Evolutionary conservation across 2,113 vertebrate species (phyloP).

Genomic region (Eurypyga helias): DNA sequence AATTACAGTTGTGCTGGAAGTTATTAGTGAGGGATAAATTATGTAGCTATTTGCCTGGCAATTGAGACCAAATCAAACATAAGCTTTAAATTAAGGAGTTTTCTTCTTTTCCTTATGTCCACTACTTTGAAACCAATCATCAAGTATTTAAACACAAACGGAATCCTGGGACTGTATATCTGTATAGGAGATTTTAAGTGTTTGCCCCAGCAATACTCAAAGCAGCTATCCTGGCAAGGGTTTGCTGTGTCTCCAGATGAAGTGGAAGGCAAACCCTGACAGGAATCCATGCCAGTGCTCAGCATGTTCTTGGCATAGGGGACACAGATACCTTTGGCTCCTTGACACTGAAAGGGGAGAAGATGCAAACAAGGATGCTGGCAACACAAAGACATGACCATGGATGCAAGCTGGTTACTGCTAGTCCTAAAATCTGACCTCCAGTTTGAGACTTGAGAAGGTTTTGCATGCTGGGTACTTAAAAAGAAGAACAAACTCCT

Average conservation of each 20-base stretch:
- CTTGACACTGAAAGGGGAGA: no score
- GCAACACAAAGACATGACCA: background rate
- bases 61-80: background rate
- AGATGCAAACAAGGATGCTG: background rate
- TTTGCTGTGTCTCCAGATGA: background rate
- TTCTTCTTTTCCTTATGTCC: background rate
- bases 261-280: background rate
- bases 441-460: background rate
- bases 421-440: background rate
- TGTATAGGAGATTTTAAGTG: background rate
- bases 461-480: accelerated
- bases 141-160: background rate
- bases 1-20: background rate
- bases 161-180: background rate
- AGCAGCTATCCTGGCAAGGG: background rate
- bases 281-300: background rate
- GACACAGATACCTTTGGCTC: background rate
- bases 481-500: background rate
- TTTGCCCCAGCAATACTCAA: background rate
- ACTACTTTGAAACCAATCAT: background rate
- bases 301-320: background rate
- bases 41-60: constrained; percentile 10
- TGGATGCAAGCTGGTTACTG: background rate
- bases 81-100: background rate
- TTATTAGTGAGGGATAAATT: constrained; percentile 30